Base-by-base conservation (phyloP, 2,888 invertebrate species). In the Sycophila texana region DNA sequence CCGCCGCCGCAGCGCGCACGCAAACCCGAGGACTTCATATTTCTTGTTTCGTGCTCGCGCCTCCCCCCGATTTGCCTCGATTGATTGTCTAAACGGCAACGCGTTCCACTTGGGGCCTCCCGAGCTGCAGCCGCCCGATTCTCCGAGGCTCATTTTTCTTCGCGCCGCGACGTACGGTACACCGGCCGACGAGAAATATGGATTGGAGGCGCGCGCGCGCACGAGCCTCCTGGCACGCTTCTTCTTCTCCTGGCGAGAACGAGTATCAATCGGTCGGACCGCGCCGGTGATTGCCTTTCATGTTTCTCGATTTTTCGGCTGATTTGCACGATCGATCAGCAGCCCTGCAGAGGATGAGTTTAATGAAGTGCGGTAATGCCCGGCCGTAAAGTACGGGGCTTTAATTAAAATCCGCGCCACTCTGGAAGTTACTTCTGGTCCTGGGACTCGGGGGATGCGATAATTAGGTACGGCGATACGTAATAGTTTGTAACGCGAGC, bases 11-110 rank as follows among this genome's bases (percentile, higher is more conserved):
- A 14, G 57, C 57, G 60, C 10, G 39, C 78, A 74, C 74, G 74
- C 74, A 79, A 79, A 74, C 53, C 55, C 49, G 55, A 57, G 51
- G 39, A 63, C 57, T 74, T 77, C 71, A 74, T 74, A 74, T 66
- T 79, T 74, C 66, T 79, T 71, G 60, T 71, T 79, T 79, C 68
- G 73, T 55, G 57, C 16, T 39, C 10, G 39, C 10, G 16, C 60
- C 26, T 67, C 14, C 16, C 30, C 53, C 20, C 68, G 68, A 79
- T 79, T 67, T 63, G 49, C 49, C 71, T 51, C 74, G 75, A 74
- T 75, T 63, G 71, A 79, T 79, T 74, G 65, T 74, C 55, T 70
- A 70, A 70, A 70, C 61, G 68, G 70, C 65, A 74, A 63, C 71
- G 65, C 55, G 74, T 70, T 66, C 66, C 60, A 53, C 72, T 72